A percentile compares a stretch with the other conserved stretches of the same genome.
Conservation (phyloP, 2,888 invertebrate genomes). For the Rhopalosiphum nymphaeae region DNA sequence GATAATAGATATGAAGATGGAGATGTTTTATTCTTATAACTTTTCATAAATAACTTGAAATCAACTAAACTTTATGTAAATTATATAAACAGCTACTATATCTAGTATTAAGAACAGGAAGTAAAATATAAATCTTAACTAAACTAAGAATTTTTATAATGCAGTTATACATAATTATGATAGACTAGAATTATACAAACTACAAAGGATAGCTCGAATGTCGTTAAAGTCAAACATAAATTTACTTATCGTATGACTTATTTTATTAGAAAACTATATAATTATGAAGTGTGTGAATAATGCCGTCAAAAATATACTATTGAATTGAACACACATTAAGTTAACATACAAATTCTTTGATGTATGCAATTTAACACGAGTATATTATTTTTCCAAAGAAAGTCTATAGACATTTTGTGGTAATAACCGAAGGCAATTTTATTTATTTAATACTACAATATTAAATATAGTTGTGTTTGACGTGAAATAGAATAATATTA, state of each 20-base stretch:
- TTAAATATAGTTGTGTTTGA: neutral
- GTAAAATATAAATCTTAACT: neutral
- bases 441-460: neutral
- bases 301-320: neutral
- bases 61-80: neutral
- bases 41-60: neutral
- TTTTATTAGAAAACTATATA: neutral
- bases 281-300: constrained; percentile 15
- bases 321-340: neutral
- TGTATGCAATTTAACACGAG: neutral
- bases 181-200: neutral
- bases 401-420: neutral
- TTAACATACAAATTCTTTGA: neutral
- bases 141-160: neutral
- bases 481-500: neutral
- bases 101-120: neutral
- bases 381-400: neutral
- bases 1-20: neutral
- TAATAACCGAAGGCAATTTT: neutral
- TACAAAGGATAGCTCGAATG: neutral
- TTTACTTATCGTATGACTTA: neutral
- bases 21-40: neutral
- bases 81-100: neutral
- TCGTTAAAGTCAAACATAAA: neutral
- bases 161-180: neutral